These are phyloP conservation scores for Trichonephila clavipes DNA, from an alignment of 1,140 invertebrate species.

Conservation along the genomic window DNA sequence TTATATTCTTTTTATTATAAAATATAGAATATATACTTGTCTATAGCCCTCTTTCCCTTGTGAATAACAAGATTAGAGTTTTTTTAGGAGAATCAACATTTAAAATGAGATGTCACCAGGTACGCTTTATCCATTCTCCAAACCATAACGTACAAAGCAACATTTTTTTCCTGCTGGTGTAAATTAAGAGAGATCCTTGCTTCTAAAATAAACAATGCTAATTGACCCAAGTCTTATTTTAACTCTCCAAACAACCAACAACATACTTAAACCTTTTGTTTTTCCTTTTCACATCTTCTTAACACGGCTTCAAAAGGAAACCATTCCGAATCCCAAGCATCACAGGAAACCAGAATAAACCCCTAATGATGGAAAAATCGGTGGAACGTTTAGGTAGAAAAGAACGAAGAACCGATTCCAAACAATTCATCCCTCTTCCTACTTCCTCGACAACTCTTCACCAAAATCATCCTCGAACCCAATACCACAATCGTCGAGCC, in stretches of 20 bases:
- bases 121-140: no score
- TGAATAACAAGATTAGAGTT: no score
- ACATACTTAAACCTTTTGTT: neutral
- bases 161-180: no score
- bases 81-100: no score
- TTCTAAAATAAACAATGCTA: neutral
- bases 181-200: no score
- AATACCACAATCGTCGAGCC: neutral
- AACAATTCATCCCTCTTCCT: neutral
- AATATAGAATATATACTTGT: no score
- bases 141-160: no score
- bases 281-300: neutral
- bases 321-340: neutral
- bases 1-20: no score
- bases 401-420: neutral
- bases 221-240: neutral
- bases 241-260: neutral
- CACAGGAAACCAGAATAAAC: neutral
- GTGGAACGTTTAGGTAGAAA: neutral
- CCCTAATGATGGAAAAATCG: neutral
- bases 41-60: no score
- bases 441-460: constrained; percentile 22
- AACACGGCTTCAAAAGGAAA: neutral
- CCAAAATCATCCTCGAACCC: constrained; percentile 4
- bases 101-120: no score